phyloP scores from a whole-genome alignment of 2,888 invertebrate species.

The Dicyrtoma fusca region DNA sequence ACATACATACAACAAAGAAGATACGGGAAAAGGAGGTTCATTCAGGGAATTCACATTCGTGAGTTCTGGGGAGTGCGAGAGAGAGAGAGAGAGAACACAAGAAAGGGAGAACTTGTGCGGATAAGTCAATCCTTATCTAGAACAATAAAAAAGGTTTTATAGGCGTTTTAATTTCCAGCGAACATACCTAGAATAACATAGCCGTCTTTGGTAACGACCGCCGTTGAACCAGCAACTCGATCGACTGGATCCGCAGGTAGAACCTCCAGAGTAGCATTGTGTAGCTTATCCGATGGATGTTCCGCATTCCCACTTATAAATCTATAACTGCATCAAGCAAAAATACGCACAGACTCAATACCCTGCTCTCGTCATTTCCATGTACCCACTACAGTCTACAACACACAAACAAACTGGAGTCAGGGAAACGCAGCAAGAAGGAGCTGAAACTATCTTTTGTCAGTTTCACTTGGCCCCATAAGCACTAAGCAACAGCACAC shows the following conservation, averaged over 20 bases:
- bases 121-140: not conserved
- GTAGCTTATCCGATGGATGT: constrained; percentile 84
- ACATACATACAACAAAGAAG: not conserved
- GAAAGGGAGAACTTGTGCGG: not conserved
- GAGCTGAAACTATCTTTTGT: too few relatives aligned
- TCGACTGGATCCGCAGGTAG: constrained; percentile 61
- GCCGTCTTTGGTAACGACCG: constrained; percentile 66
- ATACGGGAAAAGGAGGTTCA: not conserved
- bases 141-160: not conserved
- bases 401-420: too few relatives aligned
- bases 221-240: constrained; percentile 40
- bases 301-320: constrained; percentile 88
- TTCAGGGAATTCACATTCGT: not conserved
- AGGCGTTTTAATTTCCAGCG: not conserved
- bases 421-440: not conserved
- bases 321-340: constrained; percentile 67
- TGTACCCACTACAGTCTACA: too few relatives aligned
- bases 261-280: constrained; percentile 83
- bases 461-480: too few relatives aligned
- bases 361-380: too few relatives aligned
- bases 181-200: constrained; percentile 70
- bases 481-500: too few relatives aligned
- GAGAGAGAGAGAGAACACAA: not conserved
- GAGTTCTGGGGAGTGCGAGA: too few relatives aligned
- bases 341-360: not conserved